Percentiles rank a stretch among this genome's conserved stretches.
phyloP scores from a whole-genome alignment of 2,888 invertebrate genomes.

The Lithophane leautieri region DNA sequence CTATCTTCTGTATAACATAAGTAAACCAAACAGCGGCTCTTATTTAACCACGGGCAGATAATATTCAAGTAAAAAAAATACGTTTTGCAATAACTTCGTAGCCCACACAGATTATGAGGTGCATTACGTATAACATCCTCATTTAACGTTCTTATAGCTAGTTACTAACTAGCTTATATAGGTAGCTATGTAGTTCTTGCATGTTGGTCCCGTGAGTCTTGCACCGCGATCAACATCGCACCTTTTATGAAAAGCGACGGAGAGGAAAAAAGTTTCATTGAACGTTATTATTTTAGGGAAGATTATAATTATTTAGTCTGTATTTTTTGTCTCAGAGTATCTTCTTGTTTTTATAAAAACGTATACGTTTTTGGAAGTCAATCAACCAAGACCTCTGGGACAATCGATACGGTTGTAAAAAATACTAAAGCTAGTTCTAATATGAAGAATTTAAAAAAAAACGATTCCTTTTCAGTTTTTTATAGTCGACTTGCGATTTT shows the following conservation, averaged over 20 bases:
- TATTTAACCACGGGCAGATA: neutral
- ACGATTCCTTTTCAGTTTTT: neutral
- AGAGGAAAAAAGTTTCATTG: slow-evolving; percentile 8
- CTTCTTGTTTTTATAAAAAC: neutral
- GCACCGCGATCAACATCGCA: slow-evolving; percentile 21
- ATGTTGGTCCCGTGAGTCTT: slow-evolving; percentile 17
- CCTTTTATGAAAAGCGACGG: slow-evolving; percentile 24
- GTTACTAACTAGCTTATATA: neutral
- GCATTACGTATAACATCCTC: neutral
- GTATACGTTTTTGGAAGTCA: neutral
- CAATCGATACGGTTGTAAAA: neutral
- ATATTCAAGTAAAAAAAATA: neutral
- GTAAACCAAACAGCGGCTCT: neutral
- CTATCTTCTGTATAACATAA: neutral
- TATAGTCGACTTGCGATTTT: neutral
- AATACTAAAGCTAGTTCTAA: neutral
- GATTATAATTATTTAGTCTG: too few species aligned
- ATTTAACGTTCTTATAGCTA: neutral
- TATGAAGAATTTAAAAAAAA: neutral
- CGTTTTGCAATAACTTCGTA: neutral
- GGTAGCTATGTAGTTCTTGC: too few species aligned
- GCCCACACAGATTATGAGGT: neutral
- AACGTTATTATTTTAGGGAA: slow-evolving; percentile 2
- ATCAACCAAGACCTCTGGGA: neutral
- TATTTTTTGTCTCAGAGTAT: neutral